Evolutionary conservation across 2,888 invertebrate genomes (phyloP).

Genomic region (Ectemnius cavifrons): DNA sequence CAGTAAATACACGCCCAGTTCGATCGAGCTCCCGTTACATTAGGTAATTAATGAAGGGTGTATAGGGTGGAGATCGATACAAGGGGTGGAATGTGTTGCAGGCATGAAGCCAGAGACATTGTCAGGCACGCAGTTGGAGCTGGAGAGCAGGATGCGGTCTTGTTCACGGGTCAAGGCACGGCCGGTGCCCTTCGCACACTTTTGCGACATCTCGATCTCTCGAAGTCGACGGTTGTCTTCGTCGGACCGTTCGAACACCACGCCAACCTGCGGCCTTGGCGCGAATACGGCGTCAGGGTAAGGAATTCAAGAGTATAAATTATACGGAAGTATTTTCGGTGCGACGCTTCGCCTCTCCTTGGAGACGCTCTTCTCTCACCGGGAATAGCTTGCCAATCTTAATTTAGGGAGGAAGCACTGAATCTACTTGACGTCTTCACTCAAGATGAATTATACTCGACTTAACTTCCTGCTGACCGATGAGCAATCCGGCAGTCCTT

Average conservation of each 20-base stretch:
- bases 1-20: not conserved
- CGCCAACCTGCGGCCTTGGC: slow-evolving; percentile 90
- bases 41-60: not conserved
- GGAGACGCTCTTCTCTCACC: not conserved
- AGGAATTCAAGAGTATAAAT: slow-evolving; percentile 30
- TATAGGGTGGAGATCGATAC: slow-evolving; percentile 37
- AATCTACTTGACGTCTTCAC: too few species aligned
- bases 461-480: too few species aligned
- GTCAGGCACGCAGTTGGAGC: slow-evolving; percentile 89
- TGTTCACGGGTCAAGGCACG: slow-evolving; percentile 81
- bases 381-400: slow-evolving; percentile 1
- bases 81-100: slow-evolving; percentile 75
- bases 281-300: slow-evolving; percentile 88
- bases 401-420: too few species aligned
- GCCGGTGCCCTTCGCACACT: slow-evolving; percentile 88
- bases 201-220: slow-evolving; percentile 84
- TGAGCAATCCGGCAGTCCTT: too few species aligned
- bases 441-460: too few species aligned
- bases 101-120: slow-evolving; percentile 89
- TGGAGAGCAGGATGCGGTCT: slow-evolving; percentile 82
- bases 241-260: slow-evolving; percentile 90
- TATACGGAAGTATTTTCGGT: slow-evolving; percentile 9
- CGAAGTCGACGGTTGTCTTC: slow-evolving; percentile 84
- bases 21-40: too few species aligned
- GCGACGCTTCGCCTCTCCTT: not conserved